Conservation (phyloP, 2,888 invertebrate genomes). For the Cosmopolites sordidus region DNA sequence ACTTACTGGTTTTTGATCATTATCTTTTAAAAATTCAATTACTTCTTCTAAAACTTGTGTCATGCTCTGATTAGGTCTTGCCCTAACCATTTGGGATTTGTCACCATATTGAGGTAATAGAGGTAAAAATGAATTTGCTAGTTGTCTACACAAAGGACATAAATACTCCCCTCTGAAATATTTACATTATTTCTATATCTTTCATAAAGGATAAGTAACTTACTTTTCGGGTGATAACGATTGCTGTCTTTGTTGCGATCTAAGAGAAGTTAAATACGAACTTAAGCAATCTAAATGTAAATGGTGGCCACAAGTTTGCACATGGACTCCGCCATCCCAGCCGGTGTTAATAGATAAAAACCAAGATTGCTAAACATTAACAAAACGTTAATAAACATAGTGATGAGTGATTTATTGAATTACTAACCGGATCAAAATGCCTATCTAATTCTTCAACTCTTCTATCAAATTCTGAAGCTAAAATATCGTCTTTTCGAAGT, state of each 20-base stretch:
- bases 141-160: slow-evolving; percentile 91
- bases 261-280: slow-evolving; percentile 82
- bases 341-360: slow-evolving; percentile 74
- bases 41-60: slow-evolving; percentile 50
- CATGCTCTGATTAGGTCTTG: slow-evolving; percentile 52
- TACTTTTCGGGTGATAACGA: slow-evolving; percentile 66
- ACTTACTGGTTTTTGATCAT: slow-evolving; percentile 60
- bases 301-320: slow-evolving; percentile 95
- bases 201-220: slow-evolving; percentile 35
- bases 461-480: slow-evolving; percentile 72
- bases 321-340: slow-evolving; percentile 89
- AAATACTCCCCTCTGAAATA: slow-evolving; percentile 76
- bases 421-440: slow-evolving; percentile 68
- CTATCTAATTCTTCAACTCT: slow-evolving; percentile 70
- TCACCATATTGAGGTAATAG: slow-evolving; percentile 69
- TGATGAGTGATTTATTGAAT: neutral
- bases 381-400: slow-evolving; percentile 2
- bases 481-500: slow-evolving; percentile 58
- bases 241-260: slow-evolving; percentile 71
- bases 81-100: slow-evolving; percentile 60
- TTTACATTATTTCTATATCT: too few relatives aligned
- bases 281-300: slow-evolving; percentile 92
- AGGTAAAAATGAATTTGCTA: slow-evolving; percentile 86
- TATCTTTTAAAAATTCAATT: slow-evolving; percentile 62
- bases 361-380: slow-evolving; percentile 65